phyloP scores from a whole-genome alignment of 2,888 invertebrate species.

The Graphium colonna region DNA sequence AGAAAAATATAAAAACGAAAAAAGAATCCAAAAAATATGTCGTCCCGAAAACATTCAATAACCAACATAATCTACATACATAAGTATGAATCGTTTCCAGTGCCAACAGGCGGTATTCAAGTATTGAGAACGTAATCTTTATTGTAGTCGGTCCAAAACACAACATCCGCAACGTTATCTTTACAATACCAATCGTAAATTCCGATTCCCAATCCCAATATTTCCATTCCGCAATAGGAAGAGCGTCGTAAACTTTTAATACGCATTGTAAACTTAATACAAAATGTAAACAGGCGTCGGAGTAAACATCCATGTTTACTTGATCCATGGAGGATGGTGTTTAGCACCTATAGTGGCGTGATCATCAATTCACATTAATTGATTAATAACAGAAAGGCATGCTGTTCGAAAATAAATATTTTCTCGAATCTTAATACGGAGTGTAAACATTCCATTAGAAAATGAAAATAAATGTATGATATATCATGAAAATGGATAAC shows the following conservation, averaged over 20 bases:
- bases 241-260: constrained; percentile 14
- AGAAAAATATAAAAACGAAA: too few species aligned
- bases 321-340: constrained; percentile 23
- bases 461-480: background rate
- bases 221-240: constrained; percentile 10
- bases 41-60: too few species aligned
- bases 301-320: constrained; percentile 20
- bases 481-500: background rate
- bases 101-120: too few species aligned
- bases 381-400: constrained; percentile 34
- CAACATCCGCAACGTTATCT: too few species aligned
- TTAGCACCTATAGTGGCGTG: constrained; percentile 33
- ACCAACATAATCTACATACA: too few species aligned
- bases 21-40: too few species aligned
- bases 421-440: too few species aligned
- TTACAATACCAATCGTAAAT: too few species aligned
- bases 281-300: constrained; percentile 3
- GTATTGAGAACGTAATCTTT: too few species aligned
- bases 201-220: background rate
- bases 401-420: constrained; percentile 6
- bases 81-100: too few species aligned
- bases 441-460: background rate
- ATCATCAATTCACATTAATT: constrained; percentile 38
- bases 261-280: too few species aligned
- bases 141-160: too few species aligned